Percentiles rank a stretch among this genome's conserved stretches.
Evolutionary conservation across 1,140 invertebrate species (phyloP).

Genomic region (Manduca sexta): DNA sequence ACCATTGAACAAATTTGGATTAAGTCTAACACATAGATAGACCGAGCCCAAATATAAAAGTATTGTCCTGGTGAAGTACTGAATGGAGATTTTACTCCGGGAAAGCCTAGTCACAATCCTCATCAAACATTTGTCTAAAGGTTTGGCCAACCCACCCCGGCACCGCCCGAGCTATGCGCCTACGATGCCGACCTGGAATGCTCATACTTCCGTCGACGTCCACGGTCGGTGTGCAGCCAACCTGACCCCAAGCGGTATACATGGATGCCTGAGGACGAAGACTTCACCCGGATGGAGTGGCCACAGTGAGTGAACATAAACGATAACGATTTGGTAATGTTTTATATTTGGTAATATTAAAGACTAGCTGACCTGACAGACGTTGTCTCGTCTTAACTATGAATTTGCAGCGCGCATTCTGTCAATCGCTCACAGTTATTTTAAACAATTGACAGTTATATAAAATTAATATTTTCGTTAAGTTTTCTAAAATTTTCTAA

Average conservation of each 20-base stretch:
- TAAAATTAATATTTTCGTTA: no score
- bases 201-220: conserved; percentile 84
- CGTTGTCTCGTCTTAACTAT: no score
- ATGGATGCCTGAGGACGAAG: conserved; percentile 84
- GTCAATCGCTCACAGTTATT: no score
- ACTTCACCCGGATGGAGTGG: conserved; percentile 80
- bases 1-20: no score
- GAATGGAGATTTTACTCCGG: background rate
- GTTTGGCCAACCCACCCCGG: conserved; percentile 72
- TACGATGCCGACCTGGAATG: conserved; percentile 81
- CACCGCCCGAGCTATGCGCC: conserved; percentile 72
- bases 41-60: no score
- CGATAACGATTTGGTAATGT: no score
- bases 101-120: background rate
- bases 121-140: conserved; percentile 29
- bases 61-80: background rate
- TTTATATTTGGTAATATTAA: no score
- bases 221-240: conserved; percentile 80
- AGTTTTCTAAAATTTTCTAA: no score
- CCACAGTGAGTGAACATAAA: conserved; percentile 65
- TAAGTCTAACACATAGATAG: no score
- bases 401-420: no score
- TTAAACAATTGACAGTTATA: no score
- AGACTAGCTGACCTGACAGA: no score
- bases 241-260: conserved; percentile 83